A percentile compares a stretch with the other conserved stretches of the same genome.
phyloP scores from a whole-genome alignment of 2,113 vertebrate species.

The Pipa parva region DNA sequence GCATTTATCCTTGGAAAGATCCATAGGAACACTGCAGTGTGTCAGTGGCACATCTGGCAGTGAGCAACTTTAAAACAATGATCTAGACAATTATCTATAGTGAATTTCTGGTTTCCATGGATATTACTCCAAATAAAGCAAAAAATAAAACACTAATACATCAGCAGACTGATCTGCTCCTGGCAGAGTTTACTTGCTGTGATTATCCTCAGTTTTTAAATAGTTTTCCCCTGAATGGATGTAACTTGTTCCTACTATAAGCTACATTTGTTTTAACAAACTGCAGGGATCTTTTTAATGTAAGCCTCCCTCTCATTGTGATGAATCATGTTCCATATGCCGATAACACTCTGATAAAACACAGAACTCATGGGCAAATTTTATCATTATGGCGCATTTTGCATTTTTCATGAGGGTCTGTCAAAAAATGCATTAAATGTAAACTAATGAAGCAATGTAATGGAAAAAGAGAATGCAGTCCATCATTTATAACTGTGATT shows the following conservation, averaged over 20 bases:
- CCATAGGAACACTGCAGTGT: neutral
- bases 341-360: constrained; percentile 12
- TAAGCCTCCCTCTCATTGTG: neutral
- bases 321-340: constrained; percentile 15
- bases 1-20: no score
- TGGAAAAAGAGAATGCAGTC: constrained; percentile 1
- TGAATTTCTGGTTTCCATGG: constrained; percentile 9
- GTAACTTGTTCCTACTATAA: neutral
- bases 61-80: neutral
- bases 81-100: neutral
- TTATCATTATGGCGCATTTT: neutral
- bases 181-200: constrained; percentile 9
- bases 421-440: neutral
- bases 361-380: constrained; percentile 5
- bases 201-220: constrained; percentile 26
- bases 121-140: constrained; percentile 15
- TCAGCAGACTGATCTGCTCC: constrained; percentile 14
- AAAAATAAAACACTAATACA: constrained; percentile 21
- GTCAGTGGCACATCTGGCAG: neutral
- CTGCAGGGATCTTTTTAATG: neutral
- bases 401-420: constrained; percentile 18
- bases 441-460: constrained; percentile 4
- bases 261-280: neutral
- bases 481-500: no score
- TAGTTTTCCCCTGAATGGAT: constrained; percentile 34